Evolutionary conservation across 1,140 invertebrate species (phyloP), one percentile per base, ranked within the genome.

Genomic region (Cyclargus thomasi): DNA sequence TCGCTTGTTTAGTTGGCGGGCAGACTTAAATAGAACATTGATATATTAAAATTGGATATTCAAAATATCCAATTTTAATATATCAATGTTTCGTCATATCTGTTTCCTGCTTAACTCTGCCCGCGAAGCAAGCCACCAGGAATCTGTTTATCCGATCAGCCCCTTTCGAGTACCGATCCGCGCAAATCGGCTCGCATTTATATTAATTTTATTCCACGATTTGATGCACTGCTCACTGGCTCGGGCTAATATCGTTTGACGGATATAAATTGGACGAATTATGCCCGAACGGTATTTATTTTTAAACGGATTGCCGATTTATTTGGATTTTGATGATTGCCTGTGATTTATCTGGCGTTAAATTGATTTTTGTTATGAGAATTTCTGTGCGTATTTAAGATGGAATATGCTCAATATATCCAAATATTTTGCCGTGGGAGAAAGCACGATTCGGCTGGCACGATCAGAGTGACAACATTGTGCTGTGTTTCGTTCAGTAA

Each of bases 151-250:
- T 20, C 7, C n/a, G 55, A 59, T 59, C 55, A 20, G 55, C 55
- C 55, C 55, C 55, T 20, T 21, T 59, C 17, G 18, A 59, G 55
- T 59, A 59, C 55, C 18, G 55, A 59, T 59, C 55, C 55, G 55
- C 55, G 8, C 55, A 59, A 59, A 59, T 59, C 55, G 55, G 10
- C 21, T 59, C 55, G 55, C 18, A 67, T 67, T 62, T 67, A 68
- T 68, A 35, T 68, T 68, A 63, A 68, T 64, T 68, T 68, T 55
- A 63, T 63, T 53, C 65, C 22, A 14, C 16, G 65, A 59, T 66
- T 57, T 66, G 55, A 66, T 57, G 55, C 55, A 66, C 55, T 59
- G 18, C 57, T 66, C 65, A 23, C n/a, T 53, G 55, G 29, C 18
- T 66, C 55, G 11, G 14, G 17, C 23, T 59, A 53, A 66, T 66